These are phyloP conservation scores for Manduca sexta DNA, from an alignment of 1,140 invertebrate genomes.

Conservation along the genomic window DNA sequence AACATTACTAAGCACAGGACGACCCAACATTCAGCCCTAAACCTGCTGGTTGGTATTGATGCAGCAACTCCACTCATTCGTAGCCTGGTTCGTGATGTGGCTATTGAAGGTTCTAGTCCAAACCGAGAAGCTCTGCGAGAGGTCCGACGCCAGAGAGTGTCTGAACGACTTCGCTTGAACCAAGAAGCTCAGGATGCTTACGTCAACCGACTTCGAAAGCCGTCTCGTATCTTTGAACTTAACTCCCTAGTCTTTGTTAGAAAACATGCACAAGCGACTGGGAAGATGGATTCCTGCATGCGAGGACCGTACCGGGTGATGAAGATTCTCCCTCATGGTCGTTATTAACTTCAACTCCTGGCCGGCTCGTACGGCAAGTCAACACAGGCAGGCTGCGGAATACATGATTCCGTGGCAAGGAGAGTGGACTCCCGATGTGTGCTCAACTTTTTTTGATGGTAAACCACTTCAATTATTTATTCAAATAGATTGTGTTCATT, in stretches of 20 bases:
- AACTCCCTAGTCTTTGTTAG: constrained; percentile 8
- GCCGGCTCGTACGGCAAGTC: constrained; percentile 14
- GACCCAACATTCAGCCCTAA: constrained; percentile 4
- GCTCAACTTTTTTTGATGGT: neutral
- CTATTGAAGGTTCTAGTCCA: constrained; percentile 1
- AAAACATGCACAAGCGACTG: constrained; percentile 7
- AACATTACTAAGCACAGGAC: constrained; percentile 12
- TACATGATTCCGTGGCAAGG: constrained; percentile 2
- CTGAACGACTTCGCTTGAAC: neutral
- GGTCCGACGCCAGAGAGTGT: neutral
- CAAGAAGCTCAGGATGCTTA: constrained; percentile 4
- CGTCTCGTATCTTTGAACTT: neutral
- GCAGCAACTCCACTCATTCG: constrained; percentile 6
- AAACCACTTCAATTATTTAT: too few species aligned
- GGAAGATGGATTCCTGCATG: constrained; percentile 12
- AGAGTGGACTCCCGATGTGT: neutral
- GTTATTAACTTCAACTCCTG: constrained; percentile 11
- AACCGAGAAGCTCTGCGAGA: constrained; percentile 9
- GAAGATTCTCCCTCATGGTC: constrained; percentile 9
- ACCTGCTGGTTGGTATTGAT: constrained; percentile 7
- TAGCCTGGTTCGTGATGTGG: constrained; percentile 7
- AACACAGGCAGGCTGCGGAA: constrained; percentile 13
- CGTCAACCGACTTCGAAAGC: neutral
- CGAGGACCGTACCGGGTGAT: constrained; percentile 10
- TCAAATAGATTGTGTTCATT: too few species aligned